Conservation (phyloP, 2,113 vertebrate species). For the Vanacampus margaritifer region DNA sequence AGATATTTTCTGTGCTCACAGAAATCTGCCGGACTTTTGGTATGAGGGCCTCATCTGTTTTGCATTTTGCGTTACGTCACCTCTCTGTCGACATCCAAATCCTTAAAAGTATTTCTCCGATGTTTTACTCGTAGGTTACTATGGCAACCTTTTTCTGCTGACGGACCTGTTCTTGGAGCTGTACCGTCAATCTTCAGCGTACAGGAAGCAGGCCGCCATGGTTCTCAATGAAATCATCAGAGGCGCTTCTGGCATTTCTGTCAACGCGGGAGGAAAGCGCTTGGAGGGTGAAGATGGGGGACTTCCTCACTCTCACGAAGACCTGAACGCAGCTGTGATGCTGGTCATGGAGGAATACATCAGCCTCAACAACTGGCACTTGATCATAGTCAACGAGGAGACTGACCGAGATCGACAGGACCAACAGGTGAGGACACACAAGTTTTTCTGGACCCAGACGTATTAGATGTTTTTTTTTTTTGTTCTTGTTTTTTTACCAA, state of each 20-base stretch:
- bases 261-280: conserved; percentile 60
- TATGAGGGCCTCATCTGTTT: conserved; percentile 1
- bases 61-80: no score
- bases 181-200: conserved; percentile 76
- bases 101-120: not conserved
- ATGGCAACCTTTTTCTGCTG: conserved; percentile 86
- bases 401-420: conserved; percentile 54
- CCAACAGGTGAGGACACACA: conserved; percentile 35
- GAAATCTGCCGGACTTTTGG: conserved; percentile 84
- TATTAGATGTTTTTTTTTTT: no score
- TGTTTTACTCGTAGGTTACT: conserved; percentile 63
- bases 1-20: conserved; percentile 76
- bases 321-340: conserved; percentile 69
- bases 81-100: not conserved
- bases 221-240: conserved; percentile 84
- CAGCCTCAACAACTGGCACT: conserved; percentile 83
- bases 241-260: conserved; percentile 77
- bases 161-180: conserved; percentile 88
- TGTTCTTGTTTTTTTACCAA: no score
- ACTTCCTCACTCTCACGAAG: conserved; percentile 48
- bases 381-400: conserved; percentile 72
- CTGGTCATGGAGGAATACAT: conserved; percentile 87
- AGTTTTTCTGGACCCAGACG: no score
- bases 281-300: not conserved
- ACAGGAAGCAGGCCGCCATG: conserved; percentile 88